Conservation (phyloP, 2,113 vertebrate genomes). For the Misgurnus mizolepis region DNA sequence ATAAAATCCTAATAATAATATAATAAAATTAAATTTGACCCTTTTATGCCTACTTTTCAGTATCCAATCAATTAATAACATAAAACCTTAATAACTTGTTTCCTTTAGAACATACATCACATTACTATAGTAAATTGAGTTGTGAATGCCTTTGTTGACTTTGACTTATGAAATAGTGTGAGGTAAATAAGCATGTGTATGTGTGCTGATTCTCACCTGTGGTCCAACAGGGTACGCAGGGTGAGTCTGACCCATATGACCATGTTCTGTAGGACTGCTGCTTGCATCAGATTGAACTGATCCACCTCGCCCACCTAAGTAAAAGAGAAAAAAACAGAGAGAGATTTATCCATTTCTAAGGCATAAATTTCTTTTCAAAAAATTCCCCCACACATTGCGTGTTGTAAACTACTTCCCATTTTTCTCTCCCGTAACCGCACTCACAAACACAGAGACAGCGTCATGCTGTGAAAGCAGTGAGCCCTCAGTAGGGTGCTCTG, state of each 20-base stretch:
- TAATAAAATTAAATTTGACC: too few relatives aligned
- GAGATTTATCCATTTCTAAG: slow-evolving; percentile 28
- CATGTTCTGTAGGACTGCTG: slow-evolving; percentile 85
- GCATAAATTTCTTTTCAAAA: slow-evolving; percentile 20
- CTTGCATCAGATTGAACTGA: slow-evolving; percentile 82
- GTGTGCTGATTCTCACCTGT: slow-evolving; percentile 80
- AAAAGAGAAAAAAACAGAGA: slow-evolving; percentile 17
- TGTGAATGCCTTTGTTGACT: too few relatives aligned
- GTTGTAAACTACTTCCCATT: slow-evolving; percentile 8
- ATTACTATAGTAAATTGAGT: too few relatives aligned
- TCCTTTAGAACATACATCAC: too few relatives aligned
- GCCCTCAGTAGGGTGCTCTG: slow-evolving; percentile 36
- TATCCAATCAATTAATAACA: too few relatives aligned
- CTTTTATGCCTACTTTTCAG: too few relatives aligned
- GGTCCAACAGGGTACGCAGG: slow-evolving; percentile 86
- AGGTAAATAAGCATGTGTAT: neutral
- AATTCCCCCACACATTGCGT: slow-evolving; percentile 6
- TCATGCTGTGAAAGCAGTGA: slow-evolving; percentile 43
- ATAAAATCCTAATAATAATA: too few relatives aligned
- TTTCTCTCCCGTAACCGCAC: slow-evolving; percentile 14
- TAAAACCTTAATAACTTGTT: too few relatives aligned
- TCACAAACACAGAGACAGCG: slow-evolving; percentile 13
- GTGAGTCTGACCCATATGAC: slow-evolving; percentile 84
- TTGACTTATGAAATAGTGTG: too few relatives aligned
- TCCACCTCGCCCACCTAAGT: slow-evolving; percentile 67